Evolutionary conservation across 2,888 invertebrate species (phyloP).

Genomic region (Loripinus fragilis): DNA sequence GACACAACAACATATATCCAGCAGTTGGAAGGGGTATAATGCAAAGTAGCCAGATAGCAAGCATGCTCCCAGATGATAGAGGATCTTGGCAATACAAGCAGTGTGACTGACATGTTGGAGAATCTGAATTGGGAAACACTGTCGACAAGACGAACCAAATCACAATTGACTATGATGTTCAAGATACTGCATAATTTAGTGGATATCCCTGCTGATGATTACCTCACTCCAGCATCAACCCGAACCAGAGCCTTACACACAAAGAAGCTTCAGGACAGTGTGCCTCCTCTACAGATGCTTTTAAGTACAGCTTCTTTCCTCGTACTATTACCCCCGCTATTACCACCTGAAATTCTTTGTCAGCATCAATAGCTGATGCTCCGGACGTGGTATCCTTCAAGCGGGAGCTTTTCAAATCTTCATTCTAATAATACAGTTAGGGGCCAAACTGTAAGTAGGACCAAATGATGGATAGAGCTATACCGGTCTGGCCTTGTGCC

Average conservation of each 20-base stretch:
- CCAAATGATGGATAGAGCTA: not conserved
- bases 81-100: too few species aligned
- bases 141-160: not conserved
- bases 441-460: conserved; percentile 6
- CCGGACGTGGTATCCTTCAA: conserved; percentile 9
- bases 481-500: not conserved
- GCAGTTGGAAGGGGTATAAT: too few species aligned
- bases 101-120: too few species aligned
- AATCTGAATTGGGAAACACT: not conserved
- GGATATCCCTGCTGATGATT: not conserved
- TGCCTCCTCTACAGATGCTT: not conserved
- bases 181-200: not conserved
- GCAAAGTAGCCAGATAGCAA: too few species aligned
- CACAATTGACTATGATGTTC: not conserved
- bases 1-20: too few species aligned
- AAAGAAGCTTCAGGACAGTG: not conserved
- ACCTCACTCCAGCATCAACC: not conserved
- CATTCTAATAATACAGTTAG: conserved; percentile 15
- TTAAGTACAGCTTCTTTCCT: not conserved
- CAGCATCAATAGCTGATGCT: not conserved
- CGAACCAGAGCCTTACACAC: not conserved
- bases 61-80: too few species aligned
- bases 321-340: not conserved
- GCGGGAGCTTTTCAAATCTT: not conserved
- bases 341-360: not conserved